These are phyloP conservation scores for Pangasius krempfi DNA, from an alignment of 2,797 vertebrate genomes.

Conservation along the genomic window DNA sequence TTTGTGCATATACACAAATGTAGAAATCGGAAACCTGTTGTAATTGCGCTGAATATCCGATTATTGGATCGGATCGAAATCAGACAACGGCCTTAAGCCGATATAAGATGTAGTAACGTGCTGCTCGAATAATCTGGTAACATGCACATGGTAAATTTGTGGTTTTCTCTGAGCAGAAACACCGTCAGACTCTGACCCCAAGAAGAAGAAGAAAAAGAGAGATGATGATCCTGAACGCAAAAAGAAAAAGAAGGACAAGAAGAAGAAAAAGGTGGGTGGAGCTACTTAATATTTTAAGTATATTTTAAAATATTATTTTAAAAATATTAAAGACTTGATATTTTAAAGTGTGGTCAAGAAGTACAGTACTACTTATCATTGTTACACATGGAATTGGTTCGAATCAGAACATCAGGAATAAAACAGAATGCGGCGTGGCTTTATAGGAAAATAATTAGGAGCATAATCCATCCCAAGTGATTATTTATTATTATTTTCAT, in stretches of 20 bases:
- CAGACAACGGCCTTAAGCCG: background rate
- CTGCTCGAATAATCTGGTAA: background rate
- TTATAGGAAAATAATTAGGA: background rate
- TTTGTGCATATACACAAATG: background rate
- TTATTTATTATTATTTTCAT: background rate
- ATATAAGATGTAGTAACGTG: background rate
- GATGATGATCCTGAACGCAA: constrained; percentile 95
- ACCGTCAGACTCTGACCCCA: constrained; percentile 94
- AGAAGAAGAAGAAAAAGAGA: constrained; percentile 98
- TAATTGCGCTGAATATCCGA: background rate
- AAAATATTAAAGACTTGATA: no score
- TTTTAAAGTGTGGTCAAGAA: background rate
- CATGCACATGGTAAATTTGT: constrained; percentile 11
- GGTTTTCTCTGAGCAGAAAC: constrained; percentile 78
- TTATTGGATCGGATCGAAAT: background rate
- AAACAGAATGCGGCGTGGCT: no score
- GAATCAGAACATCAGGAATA: background rate
- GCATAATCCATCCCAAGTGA: background rate
- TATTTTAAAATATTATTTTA: no score
- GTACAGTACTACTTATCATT: no score
- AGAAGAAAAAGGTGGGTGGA: constrained; percentile 90
- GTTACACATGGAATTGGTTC: background rate
- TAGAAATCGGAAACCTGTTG: background rate
- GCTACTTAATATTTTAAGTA: background rate
- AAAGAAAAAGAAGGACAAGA: constrained; percentile 98